Evolutionary conservation across 2,888 invertebrate species (phyloP).

Genomic region (Hirtodrosophila duncani): DNA sequence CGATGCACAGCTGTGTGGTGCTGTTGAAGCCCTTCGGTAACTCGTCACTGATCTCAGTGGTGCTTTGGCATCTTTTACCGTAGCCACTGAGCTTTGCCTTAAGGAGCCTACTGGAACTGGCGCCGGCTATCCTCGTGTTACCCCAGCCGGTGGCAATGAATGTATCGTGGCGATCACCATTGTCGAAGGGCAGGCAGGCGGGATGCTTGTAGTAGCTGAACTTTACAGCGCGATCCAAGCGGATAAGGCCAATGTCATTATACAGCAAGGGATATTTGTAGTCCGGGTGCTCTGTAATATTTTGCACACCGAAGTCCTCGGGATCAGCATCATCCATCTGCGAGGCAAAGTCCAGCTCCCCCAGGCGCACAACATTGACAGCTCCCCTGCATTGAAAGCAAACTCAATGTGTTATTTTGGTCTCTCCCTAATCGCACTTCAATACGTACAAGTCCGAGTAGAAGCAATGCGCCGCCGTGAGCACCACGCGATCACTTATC

Average conservation of each 20-base stretch:
- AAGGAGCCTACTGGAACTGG: constrained; percentile 75
- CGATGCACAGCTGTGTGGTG: constrained; percentile 63
- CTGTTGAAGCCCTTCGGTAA: constrained; percentile 53
- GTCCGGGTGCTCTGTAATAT: constrained; percentile 75
- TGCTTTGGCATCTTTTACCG: constrained; percentile 34
- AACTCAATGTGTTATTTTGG: background rate
- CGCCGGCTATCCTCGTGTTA: constrained; percentile 64
- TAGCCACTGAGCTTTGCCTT: constrained; percentile 80
- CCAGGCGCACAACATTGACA: constrained; percentile 67
- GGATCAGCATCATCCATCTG: constrained; percentile 66
- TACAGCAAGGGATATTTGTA: constrained; percentile 77
- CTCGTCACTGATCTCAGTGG: constrained; percentile 26
- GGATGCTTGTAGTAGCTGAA: constrained; percentile 78
- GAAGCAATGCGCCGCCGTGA: constrained; percentile 58
- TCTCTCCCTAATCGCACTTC: background rate
- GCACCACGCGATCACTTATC: constrained; percentile 50
- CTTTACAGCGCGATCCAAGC: constrained; percentile 73
- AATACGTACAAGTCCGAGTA: constrained; percentile 29
- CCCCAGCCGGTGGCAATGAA: constrained; percentile 80
- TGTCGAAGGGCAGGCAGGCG: constrained; percentile 77
- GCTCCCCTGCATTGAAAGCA: constrained; percentile 72
- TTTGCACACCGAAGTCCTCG: constrained; percentile 65
- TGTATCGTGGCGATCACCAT: constrained; percentile 27
- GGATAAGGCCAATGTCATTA: constrained; percentile 80
- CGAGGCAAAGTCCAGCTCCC: constrained; percentile 70